Evolutionary conservation across 2,797 vertebrate species (phyloP).

Genomic region (Anomalospiza imberbis): DNA sequence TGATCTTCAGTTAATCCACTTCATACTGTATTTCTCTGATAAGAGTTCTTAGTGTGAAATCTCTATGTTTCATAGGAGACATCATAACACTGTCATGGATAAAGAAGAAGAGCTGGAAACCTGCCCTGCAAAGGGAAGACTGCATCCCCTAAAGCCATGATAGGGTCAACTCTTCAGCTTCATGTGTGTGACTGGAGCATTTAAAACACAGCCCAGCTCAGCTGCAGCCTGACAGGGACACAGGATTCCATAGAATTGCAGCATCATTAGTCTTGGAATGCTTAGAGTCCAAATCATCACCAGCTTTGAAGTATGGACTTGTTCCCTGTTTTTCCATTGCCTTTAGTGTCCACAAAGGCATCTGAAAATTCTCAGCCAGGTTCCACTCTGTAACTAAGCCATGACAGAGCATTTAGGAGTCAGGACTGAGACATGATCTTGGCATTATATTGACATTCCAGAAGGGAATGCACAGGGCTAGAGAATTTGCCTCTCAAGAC

Average conservation of each 20-base stretch:
- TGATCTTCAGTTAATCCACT: background rate
- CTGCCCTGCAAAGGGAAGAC: background rate
- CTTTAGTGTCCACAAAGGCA: background rate
- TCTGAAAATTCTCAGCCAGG: background rate
- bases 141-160: background rate
- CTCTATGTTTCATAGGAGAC: background rate
- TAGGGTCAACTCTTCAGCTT: background rate
- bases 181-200: fast-evolving
- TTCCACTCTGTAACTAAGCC: background rate
- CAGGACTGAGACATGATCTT: background rate
- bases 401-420: background rate
- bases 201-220: background rate
- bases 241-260: background rate
- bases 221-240: background rate
- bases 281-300: background rate
- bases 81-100: fast-evolving
- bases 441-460: background rate
- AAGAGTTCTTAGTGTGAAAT: background rate
- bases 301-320: fast-evolving
- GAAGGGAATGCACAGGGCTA: background rate
- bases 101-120: background rate
- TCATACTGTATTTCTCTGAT: background rate
- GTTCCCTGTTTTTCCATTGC: background rate
- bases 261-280: background rate
- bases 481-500: background rate